These are phyloP conservation scores for Tichodroma muraria DNA, from an alignment of 2,113 vertebrate species.

Conservation along the genomic window DNA sequence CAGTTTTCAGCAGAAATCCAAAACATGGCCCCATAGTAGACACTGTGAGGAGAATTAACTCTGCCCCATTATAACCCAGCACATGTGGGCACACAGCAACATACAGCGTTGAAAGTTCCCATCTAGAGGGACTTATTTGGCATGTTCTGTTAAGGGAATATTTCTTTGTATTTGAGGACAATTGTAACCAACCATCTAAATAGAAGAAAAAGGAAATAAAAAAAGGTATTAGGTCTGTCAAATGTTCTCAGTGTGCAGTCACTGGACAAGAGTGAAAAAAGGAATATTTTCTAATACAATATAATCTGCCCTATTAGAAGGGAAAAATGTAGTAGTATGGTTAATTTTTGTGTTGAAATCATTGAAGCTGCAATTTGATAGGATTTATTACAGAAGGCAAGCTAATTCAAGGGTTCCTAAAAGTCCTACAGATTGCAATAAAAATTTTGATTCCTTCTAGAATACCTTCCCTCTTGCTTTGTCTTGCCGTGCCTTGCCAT, in stretches of 20 bases:
- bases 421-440: neutral
- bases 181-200: neutral
- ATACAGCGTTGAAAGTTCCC: neutral
- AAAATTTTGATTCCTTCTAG: neutral
- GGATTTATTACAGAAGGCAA: slow-evolving; percentile 28
- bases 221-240: neutral
- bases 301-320: neutral
- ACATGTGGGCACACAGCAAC: neutral
- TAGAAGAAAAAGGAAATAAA: neutral
- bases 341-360: slow-evolving; percentile 31
- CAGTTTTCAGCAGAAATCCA: neutral
- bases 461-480: neutral
- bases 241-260: neutral
- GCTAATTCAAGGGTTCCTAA: slow-evolving; percentile 32
- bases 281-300: neutral
- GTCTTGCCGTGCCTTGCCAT: neutral
- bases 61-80: neutral
- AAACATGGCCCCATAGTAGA: neutral
- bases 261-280: neutral
- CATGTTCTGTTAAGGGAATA: neutral
- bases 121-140: neutral
- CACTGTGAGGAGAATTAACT: neutral
- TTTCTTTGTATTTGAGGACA: neutral
- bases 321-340: neutral
- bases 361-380: slow-evolving; percentile 29